Evolutionary conservation across 2,797 vertebrate species (phyloP), one percentile per base, ranked within the genome.

Genomic region (Fratercula arctica): DNA sequence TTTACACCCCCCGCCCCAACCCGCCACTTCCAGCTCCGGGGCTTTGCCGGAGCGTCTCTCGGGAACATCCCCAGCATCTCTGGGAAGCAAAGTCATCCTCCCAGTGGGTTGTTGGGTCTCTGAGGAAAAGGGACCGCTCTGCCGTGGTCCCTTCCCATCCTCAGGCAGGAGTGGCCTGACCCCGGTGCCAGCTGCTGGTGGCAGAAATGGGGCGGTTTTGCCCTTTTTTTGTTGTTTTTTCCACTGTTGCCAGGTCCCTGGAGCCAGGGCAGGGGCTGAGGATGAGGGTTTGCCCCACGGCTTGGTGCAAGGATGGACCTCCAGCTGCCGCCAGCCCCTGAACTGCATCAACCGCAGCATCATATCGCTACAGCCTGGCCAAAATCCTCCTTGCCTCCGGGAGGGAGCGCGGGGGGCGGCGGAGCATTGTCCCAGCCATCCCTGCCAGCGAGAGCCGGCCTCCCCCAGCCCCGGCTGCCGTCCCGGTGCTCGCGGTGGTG

Each of bases 11-110:
- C 11, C 0, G 12, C 39, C 39, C 39, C 13, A 13, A 24, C 24
- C 6, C 4, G 13, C 6, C 14, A 23, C 33, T 59, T 3, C 12
- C 3, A 0, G 18, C 39, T 39, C 68, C 0, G 1, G 61, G 15
- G n/a, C 18, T 35, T 18, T 28, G 24, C 46, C 0, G 31, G 46
- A 73, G 25, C 39, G 6, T 43, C 61, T 28, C 21, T n/a, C 0
- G 6, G 70, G 68, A 46, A 33, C 48, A 29, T 3, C 72, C 26
- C 3, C 20, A 54, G 35, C 57, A 25, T 31, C 59, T n/a, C 70
- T 19, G 11, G 17, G 72, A 59, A 48, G 1, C 20, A 12, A 61
- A 77, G 21, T 7, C 64, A 8, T 5, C 64, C 76, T 23, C 28
- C 7, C 25, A 4, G 56, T 1, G 35, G 5, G 28, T 3, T 19